Percentiles rank a stretch among this genome's conserved stretches.
Conservation (phyloP, 2,113 vertebrate species). For the Tamias sibiricus region DNA sequence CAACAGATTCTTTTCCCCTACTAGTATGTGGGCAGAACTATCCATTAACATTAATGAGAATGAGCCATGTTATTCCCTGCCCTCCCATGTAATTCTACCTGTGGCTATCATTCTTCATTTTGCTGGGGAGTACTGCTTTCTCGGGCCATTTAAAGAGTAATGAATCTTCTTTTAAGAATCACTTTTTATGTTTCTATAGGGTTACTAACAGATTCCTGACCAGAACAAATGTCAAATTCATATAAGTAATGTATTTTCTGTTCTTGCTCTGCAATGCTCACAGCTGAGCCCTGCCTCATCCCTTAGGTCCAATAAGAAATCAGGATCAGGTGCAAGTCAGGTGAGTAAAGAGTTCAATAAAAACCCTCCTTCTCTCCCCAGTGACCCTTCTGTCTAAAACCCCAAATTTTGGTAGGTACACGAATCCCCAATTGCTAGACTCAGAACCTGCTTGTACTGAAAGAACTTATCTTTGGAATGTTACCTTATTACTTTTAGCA, state of each 20-base stretch:
- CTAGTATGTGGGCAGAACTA: not conserved
- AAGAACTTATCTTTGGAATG: conserved; percentile 72
- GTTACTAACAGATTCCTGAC: conserved; percentile 75
- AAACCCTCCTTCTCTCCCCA: conserved; percentile 76
- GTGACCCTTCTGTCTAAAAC: conserved; percentile 69
- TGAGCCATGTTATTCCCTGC: not conserved
- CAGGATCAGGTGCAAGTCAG: conserved; percentile 74
- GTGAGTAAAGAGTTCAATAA: conserved; percentile 68
- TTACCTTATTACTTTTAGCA: conserved; percentile 56
- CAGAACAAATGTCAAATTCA: conserved; percentile 73
- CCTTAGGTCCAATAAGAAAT: conserved; percentile 72
- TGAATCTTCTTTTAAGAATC: conserved; percentile 62
- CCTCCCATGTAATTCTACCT: not conserved
- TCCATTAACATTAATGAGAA: conserved; percentile 36
- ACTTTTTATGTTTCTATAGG: conserved; percentile 79
- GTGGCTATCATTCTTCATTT: conserved; percentile 34
- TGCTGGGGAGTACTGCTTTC: conserved; percentile 21
- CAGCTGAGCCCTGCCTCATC: conserved; percentile 80
- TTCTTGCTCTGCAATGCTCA: conserved; percentile 72
- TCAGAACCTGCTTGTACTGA: conserved; percentile 81
- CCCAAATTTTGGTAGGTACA: conserved; percentile 81
- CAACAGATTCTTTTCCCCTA: conserved; percentile 42
- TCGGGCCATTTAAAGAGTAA: conserved; percentile 47
- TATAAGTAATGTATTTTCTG: conserved; percentile 74
- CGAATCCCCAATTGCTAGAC: conserved; percentile 73